Evolutionary conservation across 2,888 invertebrate genomes (phyloP).

Genomic region (Drosophila austrosaltans): DNA sequence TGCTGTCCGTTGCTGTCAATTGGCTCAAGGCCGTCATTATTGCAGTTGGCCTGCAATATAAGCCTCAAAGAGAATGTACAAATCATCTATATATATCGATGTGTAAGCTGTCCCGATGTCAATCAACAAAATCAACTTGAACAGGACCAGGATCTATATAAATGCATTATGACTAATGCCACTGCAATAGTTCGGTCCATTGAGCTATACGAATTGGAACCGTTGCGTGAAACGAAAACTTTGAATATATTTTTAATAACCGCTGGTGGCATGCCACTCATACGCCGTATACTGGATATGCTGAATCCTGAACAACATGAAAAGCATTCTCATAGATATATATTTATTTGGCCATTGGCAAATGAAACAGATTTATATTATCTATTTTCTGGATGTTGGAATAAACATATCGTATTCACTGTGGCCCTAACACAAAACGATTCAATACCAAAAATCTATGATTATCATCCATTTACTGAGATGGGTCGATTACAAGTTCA

Average conservation of each 20-base stretch:
- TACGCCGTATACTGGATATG: neutral
- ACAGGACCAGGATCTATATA: neutral
- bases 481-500: neutral
- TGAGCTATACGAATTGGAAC: neutral
- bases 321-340: neutral
- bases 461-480: neutral
- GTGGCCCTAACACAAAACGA: neutral
- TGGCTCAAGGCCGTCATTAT: neutral
- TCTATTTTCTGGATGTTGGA: conserved; percentile 4
- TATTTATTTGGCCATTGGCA: conserved; percentile 1
- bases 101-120: neutral
- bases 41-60: conserved; percentile 1
- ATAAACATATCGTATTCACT: neutral
- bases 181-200: neutral
- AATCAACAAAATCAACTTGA: neutral
- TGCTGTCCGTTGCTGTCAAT: neutral
- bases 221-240: conserved; percentile 1
- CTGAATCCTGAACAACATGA: neutral
- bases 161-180: conserved; percentile 4
- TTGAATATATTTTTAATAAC: neutral
- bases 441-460: neutral
- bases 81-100: neutral
- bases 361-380: neutral
- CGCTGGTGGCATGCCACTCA: neutral
- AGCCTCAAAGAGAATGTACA: neutral